Evolutionary conservation across 2,888 invertebrate species (phyloP), one percentile per base, ranked within the genome.

Genomic region (Drosophila tripunctata): DNA sequence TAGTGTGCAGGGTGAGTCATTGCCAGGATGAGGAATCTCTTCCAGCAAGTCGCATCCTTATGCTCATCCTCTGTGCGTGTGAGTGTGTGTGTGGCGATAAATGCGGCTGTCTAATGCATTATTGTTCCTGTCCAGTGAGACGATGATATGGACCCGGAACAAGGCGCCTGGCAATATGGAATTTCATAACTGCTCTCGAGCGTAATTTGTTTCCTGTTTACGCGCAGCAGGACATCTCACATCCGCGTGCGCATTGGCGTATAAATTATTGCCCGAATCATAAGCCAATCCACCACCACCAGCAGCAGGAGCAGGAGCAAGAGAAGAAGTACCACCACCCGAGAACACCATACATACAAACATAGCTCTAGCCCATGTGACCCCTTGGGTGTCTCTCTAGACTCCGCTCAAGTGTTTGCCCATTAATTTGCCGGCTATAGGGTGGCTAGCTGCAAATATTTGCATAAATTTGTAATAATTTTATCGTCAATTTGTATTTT

Each of bases 381-480:
- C 60, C 44, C 35, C 57, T 40, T 47, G 12, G 43, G 7, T 17
- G 17, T 15, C 54, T 51, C 51, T 12, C n/a, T n/a, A n/a, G 41
- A 52, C 40, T 19, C 55, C 35, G 33, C 67, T 83, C 79, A 85
- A 83, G 85, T 83, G 83, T 78, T 79, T 82, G 78, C 83, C 80
- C 83, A 85, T 85, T 85, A 85, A 82, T 82, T 83, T 79, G 69
- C 62, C 54, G 69, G 64, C 51, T 68, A n/a, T n/a, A 52, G 73
- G 81, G 78, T 69, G 57, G 67, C 48, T 38, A 38, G 24, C 61
- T 68, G 84, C 84, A 83, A 88, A 87, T 81, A 89, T 89, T 89
- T 89, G 88, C 89, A 89, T 89, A 89, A 89, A 89, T 89, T 89
- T 89, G 89, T 89, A 89, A 89, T 89, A 88, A 88, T 89, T 89